phyloP scores from a whole-genome alignment of 1,140 invertebrate species.

The Charaxes varanes region DNA sequence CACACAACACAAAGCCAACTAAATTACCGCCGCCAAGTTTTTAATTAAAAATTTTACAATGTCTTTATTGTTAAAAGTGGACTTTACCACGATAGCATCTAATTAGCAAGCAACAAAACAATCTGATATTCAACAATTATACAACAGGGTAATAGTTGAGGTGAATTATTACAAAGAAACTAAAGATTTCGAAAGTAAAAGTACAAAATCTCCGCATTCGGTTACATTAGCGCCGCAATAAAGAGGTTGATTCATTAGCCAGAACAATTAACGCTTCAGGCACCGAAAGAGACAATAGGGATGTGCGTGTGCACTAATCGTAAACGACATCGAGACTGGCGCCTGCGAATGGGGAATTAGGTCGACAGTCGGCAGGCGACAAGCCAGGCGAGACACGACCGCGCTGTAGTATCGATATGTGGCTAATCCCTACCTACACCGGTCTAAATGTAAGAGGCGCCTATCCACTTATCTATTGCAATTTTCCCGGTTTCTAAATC shows the following conservation, averaged over 20 bases:
- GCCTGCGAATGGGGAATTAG: slow-evolving; percentile 33
- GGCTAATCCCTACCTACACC: slow-evolving; percentile 35
- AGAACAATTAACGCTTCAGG: slow-evolving; percentile 36
- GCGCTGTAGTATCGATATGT: slow-evolving; percentile 40
- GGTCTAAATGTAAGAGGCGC: slow-evolving; percentile 28
- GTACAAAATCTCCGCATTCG: background rate
- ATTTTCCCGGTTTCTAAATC: slow-evolving; percentile 25
- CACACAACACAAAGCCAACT: slow-evolving; percentile 20
- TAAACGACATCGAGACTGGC: slow-evolving; percentile 40
- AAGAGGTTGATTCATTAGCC: slow-evolving; percentile 26
- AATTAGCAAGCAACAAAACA: too few species aligned
- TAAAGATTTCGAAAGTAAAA: too few species aligned
- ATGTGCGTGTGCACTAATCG: slow-evolving; percentile 34
- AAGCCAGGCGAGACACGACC: slow-evolving; percentile 27
- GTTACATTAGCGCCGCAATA: slow-evolving; percentile 14
- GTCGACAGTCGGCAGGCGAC: slow-evolving; percentile 38
- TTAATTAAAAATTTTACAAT: too few species aligned
- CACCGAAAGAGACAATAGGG: slow-evolving; percentile 53
- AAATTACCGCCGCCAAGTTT: too few species aligned
- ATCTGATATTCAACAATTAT: too few species aligned
- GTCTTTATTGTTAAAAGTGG: too few species aligned
- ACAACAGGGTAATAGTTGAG: too few species aligned
- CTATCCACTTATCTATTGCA: slow-evolving; percentile 26
- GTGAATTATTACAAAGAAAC: too few species aligned
- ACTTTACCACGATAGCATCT: too few species aligned